Conservation (phyloP, 2,113 vertebrate species). For the Poecile atricapillus region DNA sequence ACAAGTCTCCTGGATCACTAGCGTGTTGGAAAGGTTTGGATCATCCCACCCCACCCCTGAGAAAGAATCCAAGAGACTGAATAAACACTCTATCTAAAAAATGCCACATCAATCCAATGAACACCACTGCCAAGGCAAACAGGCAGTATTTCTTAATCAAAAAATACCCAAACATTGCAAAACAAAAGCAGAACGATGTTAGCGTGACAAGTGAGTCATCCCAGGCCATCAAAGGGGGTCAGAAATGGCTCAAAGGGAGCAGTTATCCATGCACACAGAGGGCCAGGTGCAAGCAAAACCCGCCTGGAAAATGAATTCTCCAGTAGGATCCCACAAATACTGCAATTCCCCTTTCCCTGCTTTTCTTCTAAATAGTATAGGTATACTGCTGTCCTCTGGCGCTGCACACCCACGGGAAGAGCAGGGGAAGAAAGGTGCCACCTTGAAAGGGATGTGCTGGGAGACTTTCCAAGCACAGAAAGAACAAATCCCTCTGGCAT, state of each 20-base stretch:
- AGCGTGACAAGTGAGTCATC: background rate
- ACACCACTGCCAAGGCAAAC: slow-evolving; percentile 45
- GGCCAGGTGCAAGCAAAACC: background rate
- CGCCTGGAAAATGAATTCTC: background rate
- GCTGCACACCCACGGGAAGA: background rate
- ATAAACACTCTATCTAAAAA: slow-evolving; percentile 38
- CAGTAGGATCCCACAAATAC: background rate
- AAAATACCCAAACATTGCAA: slow-evolving; percentile 34
- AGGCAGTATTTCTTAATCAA: slow-evolving; percentile 41
- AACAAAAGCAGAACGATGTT: background rate
- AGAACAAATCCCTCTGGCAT: background rate
- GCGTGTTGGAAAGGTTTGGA: background rate
- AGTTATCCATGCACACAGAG: background rate
- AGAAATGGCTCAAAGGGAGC: background rate
- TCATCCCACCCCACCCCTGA: slow-evolving; percentile 1
- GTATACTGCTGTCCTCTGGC: background rate
- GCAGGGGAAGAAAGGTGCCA: background rate
- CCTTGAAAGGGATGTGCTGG: background rate
- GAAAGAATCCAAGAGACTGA: slow-evolving; percentile 34
- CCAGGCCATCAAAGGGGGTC: background rate
- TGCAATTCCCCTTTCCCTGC: background rate
- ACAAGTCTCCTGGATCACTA: background rate
- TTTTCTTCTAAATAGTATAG: background rate
- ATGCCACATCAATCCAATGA: background rate
- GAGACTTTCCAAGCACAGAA: background rate